Percentiles rank a stretch among this genome's conserved stretches.
These are phyloP conservation scores for Dimorphilus gyrociliatus DNA, from an alignment of 2,888 invertebrate genomes.

Conservation along the genomic window DNA sequence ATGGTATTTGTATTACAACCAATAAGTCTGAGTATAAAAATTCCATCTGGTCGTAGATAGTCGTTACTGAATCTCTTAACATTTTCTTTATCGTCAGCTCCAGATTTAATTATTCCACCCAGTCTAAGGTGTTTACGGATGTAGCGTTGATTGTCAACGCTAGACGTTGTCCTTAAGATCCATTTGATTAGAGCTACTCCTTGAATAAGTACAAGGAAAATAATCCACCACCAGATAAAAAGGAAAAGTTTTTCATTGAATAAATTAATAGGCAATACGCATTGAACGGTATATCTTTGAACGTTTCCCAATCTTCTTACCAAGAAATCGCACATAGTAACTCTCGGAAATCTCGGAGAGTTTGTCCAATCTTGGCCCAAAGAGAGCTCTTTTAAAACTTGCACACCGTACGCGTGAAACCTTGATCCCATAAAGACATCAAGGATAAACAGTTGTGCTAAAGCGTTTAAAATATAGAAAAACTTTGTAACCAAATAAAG, in stretches of 20 bases:
- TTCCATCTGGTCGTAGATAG: constrained; percentile 34
- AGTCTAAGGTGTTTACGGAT: constrained; percentile 20
- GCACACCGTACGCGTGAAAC: constrained; percentile 36
- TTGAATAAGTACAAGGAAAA: constrained; percentile 35
- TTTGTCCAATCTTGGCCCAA: constrained; percentile 32
- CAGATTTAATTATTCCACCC: too few relatives aligned
- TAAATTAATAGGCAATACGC: constrained; percentile 21
- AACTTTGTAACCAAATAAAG: constrained; percentile 39
- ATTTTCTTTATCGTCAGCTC: constrained; percentile 7
- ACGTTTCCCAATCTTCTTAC: constrained; percentile 19
- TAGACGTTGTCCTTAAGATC: constrained; percentile 15
- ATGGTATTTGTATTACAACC: constrained; percentile 38
- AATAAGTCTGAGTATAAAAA: constrained; percentile 33
- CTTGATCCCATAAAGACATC: constrained; percentile 38
- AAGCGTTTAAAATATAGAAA: constrained; percentile 36
- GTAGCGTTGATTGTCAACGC: constrained; percentile 4
- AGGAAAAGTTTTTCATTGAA: constrained; percentile 24
- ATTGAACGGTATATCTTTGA: constrained; percentile 35
- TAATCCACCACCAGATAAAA: constrained; percentile 41
- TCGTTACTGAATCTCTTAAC: constrained; percentile 26
- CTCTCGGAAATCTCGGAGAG: constrained; percentile 32
- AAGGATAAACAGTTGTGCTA: constrained; percentile 39
- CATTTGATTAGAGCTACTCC: constrained; percentile 35
- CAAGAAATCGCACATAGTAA: constrained; percentile 33
- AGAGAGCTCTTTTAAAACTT: constrained; percentile 39